Evolutionary conservation across 2,888 invertebrate species (phyloP).

Genomic region (Aleiodes alternator): DNA sequence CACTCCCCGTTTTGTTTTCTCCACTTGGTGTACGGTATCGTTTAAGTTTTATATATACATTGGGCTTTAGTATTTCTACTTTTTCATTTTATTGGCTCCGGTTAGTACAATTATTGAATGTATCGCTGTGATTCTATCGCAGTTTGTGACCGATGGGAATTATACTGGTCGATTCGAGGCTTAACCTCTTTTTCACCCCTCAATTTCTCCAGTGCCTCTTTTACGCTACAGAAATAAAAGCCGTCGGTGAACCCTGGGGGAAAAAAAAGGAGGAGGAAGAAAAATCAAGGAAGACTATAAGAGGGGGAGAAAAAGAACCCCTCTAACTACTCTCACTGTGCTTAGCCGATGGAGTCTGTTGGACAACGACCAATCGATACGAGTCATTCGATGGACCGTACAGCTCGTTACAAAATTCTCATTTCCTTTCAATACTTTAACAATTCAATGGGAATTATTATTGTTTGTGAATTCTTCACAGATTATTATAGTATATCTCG

Average conservation of each 20-base stretch:
- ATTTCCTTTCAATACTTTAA: conserved; percentile 21
- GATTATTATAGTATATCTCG: too few relatives aligned
- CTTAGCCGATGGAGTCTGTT: conserved; percentile 51
- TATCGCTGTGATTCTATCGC: conserved; percentile 22
- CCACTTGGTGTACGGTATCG: conserved; percentile 26
- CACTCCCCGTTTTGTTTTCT: conserved; percentile 32
- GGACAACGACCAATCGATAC: conserved; percentile 67
- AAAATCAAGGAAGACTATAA: conserved; percentile 50
- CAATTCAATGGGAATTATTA: not conserved
- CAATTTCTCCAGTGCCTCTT: conserved; percentile 1
- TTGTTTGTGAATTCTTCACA: not conserved
- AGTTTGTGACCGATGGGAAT: conserved; percentile 28
- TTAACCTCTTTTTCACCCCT: conserved; percentile 46
- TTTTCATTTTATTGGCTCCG: conserved; percentile 22
- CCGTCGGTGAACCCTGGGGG: conserved; percentile 4
- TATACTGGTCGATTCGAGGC: conserved; percentile 27
- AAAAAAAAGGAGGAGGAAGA: conserved; percentile 12
- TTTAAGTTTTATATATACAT: conserved; percentile 45
- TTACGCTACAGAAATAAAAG: conserved; percentile 23
- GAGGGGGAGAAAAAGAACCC: conserved; percentile 48
- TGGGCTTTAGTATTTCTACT: conserved; percentile 23
- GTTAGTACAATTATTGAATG: conserved; percentile 17
- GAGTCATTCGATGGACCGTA: conserved; percentile 66
- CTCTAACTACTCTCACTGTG: conserved; percentile 38
- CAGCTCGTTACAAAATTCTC: conserved; percentile 62